Evolutionary conservation across 2,797 vertebrate species (phyloP), one percentile per base, ranked within the genome.

Genomic region (Hippocampus kuda): DNA sequence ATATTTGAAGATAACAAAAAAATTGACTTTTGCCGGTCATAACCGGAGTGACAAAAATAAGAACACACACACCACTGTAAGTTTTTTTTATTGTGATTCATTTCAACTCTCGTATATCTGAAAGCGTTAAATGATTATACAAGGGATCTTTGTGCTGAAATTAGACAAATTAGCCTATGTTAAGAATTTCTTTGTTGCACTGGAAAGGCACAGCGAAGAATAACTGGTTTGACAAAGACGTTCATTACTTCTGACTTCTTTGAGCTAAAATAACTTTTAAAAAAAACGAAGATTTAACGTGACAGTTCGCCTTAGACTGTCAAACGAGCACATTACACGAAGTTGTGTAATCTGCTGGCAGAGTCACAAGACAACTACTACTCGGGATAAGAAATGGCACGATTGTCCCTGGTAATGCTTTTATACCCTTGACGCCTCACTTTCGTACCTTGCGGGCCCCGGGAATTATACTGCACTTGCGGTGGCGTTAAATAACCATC

Each of bases 291-390:
- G 49, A 51, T 18, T 54, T 20, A 46, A 42, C 46, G 68, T 70
- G 63, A 70, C 66, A 54, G 70, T 68, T 59, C 53, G 65, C 63
- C 49, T 51, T 22, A 20, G n/a, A 66, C 30, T 62, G 72, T 20
- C 56, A 24, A 12, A 53, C 51, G 68, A 71, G 46, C 65, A 70
- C 75, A 38, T 38, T 8, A 56, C 20, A 51, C 68, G 72, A 69
- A 57, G 68, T 77, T 77, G 72, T 80, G 71, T 80, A 76, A 81
- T 59, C 26, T 59, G 26, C 77, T 72, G 34, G 34, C 34, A 49
- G 73, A 80, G 63, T 74, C 72, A 77, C 74, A 81, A 77, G 38
- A 63, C 34, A 6, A 30, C 26, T 1, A 27, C 56, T 27, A 15
- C 6, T 59, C 26, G 15, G 56, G 56, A 59, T 13, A 59, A 16